Conservation (phyloP, 2,888 invertebrate genomes). For the Apodemia mormo region DNA sequence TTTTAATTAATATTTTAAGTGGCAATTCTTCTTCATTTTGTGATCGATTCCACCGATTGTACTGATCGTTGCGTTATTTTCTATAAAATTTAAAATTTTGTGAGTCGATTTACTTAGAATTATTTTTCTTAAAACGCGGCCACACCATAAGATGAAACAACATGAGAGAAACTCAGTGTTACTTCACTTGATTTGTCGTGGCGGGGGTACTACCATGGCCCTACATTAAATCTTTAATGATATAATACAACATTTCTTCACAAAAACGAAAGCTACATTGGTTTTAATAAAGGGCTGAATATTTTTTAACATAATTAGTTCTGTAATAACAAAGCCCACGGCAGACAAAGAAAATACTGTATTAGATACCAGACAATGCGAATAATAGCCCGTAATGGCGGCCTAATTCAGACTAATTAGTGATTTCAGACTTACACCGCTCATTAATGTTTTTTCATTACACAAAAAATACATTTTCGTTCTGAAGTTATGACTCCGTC, state of each 20-base stretch:
- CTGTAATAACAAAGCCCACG: not conserved
- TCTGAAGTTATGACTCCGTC: not conserved
- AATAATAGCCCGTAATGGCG: not conserved
- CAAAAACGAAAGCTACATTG: not conserved
- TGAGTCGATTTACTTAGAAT: no score
- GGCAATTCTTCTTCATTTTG: no score
- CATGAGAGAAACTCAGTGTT: no score
- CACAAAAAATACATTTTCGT: not conserved
- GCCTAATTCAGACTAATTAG: conserved; percentile 1
- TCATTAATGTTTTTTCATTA: conserved; percentile 1
- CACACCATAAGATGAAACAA: no score
- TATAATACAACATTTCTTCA: not conserved
- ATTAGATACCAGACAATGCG: not conserved
- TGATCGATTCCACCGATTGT: no score
- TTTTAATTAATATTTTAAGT: no score
- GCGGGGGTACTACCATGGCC: no score
- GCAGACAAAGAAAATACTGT: not conserved
- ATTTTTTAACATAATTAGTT: not conserved
- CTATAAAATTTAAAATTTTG: no score
- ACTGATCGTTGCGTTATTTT: no score
- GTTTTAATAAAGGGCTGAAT: not conserved
- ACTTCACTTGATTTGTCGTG: no score
- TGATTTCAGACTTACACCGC: not conserved
- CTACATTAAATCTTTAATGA: no score
- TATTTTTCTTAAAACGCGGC: no score